Evolutionary conservation across 1,140 invertebrate species (phyloP), one percentile per base, ranked within the genome.

Genomic region (Pseudomyrmex gracilis): DNA sequence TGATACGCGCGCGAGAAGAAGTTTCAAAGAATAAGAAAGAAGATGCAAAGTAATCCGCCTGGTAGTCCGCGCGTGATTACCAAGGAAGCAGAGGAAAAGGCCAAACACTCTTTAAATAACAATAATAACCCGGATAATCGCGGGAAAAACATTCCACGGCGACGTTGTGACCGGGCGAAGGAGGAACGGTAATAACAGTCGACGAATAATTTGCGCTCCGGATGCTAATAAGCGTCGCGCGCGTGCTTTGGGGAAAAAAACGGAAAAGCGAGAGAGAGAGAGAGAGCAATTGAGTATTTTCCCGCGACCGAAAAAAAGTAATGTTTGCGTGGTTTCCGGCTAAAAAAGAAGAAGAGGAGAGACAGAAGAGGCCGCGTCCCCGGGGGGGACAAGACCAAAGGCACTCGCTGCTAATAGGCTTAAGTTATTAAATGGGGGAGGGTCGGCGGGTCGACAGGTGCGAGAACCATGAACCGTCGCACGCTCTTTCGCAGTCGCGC

Each of bases 331-430:
- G 85, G 70, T 76, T 70, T 13, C n/a, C 45, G 43, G 5, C 34
- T 34, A 47, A 82, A 86, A 73, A 68, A 64, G 34, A 73, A 34
- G 10, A 57, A 22, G 55, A 5, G 53, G 22, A 12, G 60, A 9
- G n/a, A 51, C n/a, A 13, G 20, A 34, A 80, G 70, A 20, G 43
- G 45, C n/a, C 43, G 34, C 34, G 20, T 22, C 49, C 51, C 20
- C 49, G 63, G 60, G 47, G 63, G 60, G 47, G 70, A 82, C 73
- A 55, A 80, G 83, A 55, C 73, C 80, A 83, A 66, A 74, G 78
- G 71, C 86, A 83, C 80, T 89, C 85, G 82, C 85, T 74, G 45
- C 80, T 91, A 90, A 90, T 90, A 91, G 88, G 90, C 87, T 90
- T 89, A 90, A 87, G 84, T 88, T 91, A 91, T 91, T 90, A 91